Evolutionary conservation across 2,888 invertebrate genomes (phyloP), one percentile per base, ranked within the genome.

Genomic region (Aporophyla nigra): DNA sequence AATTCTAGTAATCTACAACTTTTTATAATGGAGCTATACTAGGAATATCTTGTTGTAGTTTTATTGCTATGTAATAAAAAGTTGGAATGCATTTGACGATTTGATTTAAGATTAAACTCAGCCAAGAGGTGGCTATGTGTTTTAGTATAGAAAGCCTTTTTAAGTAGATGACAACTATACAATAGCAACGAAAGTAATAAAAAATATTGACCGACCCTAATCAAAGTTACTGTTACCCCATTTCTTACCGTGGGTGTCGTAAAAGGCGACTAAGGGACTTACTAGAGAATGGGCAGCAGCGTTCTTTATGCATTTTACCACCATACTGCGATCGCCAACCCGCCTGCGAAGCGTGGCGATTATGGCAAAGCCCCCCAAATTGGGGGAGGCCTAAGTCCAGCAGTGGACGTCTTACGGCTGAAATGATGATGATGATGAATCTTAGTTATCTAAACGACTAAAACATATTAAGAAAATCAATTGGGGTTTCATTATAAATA

Each of bases 1-100:
- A 78, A 75, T 76, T 80, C 43, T 78, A 73, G 80, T 86, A 78
- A 71, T 76, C 68, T 67, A 66, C 73, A 71, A 72, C 46, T 56
- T 76, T 78, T 78, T 74, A 54, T 79, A 71, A 49, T 71, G 40
- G 65, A 67, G 12, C 16, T 19, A 72, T 58, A 53, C 62, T 54
- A 58, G 53, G 69, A 79, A 54, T 65, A 56, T 83, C 73, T 76
- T 76, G 43, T 72, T 78, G 61, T 71, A 67, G 58, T 79, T 85
- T 74, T 80, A 78, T 71, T 66, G 63, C 53, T 62, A 63, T 53
- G 63, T 65, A 61, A 74, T 78, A 74, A 76, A 74, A 58, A 63
- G 19, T 65, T 59, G 12, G 46, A 75, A 79, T 72, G 67, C 71
- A 62, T 71, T 66, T 74, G 53, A 66, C 40, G 56, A 66, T 53